These are phyloP conservation scores for Crypturellus tataupa DNA, from an alignment of 2,797 vertebrate species.

Conservation along the genomic window DNA sequence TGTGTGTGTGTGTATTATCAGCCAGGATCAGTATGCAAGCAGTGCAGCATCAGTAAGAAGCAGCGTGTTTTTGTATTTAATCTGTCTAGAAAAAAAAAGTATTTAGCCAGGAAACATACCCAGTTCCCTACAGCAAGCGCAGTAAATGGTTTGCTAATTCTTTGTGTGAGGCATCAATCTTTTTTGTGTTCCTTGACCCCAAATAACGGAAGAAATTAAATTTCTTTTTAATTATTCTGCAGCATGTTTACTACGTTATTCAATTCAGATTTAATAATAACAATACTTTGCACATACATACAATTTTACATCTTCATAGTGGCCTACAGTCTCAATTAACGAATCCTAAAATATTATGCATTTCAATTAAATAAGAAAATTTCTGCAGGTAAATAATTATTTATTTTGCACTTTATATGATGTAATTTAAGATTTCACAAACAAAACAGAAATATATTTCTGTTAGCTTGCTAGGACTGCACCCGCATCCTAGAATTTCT, in stretches of 20 bases:
- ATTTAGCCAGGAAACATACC: background rate
- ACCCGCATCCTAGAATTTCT: background rate
- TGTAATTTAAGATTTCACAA: background rate
- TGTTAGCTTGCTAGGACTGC: background rate
- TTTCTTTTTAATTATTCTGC: constrained; percentile 41
- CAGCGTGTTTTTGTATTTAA: background rate
- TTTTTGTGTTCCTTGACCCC: background rate
- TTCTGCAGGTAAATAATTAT: constrained; percentile 3
- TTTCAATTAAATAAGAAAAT: constrained; percentile 24
- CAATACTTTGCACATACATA: background rate
- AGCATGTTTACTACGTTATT: constrained; percentile 15
- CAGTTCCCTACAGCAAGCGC: background rate
- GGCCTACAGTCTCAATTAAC: background rate
- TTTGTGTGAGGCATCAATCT: constrained; percentile 21
- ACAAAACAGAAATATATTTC: background rate
- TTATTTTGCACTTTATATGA: constrained; percentile 7
- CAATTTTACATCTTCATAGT: background rate
- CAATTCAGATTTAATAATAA: constrained; percentile 13
- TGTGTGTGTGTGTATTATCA: background rate
- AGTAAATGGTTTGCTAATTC: background rate
- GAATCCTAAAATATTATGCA: background rate
- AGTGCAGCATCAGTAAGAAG: background rate
- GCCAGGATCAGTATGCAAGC: background rate
- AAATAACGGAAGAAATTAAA: constrained; percentile 39
- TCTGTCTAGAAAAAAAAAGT: background rate